Conservation (phyloP, 2,888 invertebrate species). For the Polydrusus pterygomalis region DNA sequence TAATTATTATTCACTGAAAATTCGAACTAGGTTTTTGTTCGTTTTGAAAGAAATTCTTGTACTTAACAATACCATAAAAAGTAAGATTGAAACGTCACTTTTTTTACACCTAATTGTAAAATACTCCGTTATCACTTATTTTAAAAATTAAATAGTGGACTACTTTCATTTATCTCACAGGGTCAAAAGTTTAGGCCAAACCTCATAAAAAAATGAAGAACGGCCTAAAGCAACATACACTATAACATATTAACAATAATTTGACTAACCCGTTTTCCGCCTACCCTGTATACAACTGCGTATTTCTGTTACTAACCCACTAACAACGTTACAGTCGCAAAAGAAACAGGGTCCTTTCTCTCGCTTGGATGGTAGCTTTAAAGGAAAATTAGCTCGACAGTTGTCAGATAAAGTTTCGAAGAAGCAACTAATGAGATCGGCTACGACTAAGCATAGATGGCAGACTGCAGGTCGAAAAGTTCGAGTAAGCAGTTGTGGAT, state of each 20-base stretch:
- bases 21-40: no score
- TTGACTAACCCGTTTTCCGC: neutral
- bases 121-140: neutral
- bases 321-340: slow-evolving; percentile 72
- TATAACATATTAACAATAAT: neutral
- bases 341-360: slow-evolving; percentile 79
- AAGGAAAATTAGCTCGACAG: slow-evolving; percentile 77
- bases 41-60: no score
- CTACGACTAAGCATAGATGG: slow-evolving; percentile 76
- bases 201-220: neutral
- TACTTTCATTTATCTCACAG: neutral
- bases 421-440: slow-evolving; percentile 71
- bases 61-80: no score
- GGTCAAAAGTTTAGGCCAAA: neutral
- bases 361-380: slow-evolving; percentile 79
- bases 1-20: no score
- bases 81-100: no score
- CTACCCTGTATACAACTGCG: neutral
- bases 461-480: slow-evolving; percentile 83
- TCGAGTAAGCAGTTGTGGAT: slow-evolving; percentile 77
- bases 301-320: slow-evolving; percentile 48
- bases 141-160: neutral
- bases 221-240: neutral
- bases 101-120: no score
- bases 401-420: slow-evolving; percentile 79